A percentile compares a stretch with the other conserved stretches of the same genome.
phyloP scores from a whole-genome alignment of 2,113 vertebrate genomes.

The Centropristis striata region DNA sequence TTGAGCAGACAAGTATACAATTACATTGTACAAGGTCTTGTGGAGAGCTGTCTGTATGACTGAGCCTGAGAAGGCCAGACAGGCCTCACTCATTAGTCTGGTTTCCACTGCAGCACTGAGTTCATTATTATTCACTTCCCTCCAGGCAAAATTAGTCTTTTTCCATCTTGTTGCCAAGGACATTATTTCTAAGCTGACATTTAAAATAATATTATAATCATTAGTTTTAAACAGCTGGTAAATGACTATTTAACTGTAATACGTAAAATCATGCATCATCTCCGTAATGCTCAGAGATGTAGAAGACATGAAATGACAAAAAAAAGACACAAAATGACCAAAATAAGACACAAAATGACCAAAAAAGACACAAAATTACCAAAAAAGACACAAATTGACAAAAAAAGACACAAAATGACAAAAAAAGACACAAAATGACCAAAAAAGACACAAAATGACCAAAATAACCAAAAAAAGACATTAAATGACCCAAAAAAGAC shows the following conservation, averaged over 20 bases:
- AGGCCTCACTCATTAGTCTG: slow-evolving; percentile 53
- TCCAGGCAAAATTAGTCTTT: slow-evolving; percentile 19
- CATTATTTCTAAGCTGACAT: slow-evolving; percentile 32
- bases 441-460: no score
- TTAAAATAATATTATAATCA: slow-evolving; percentile 13
- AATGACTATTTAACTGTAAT: neutral
- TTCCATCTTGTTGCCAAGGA: slow-evolving; percentile 19
- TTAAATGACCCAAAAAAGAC: no score
- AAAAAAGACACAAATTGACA: no score
- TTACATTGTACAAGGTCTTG: slow-evolving; percentile 46
- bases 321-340: no score
- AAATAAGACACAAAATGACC: no score
- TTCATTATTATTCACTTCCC: slow-evolving; percentile 33
- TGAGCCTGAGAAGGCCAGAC: slow-evolving; percentile 25
- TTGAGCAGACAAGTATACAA: slow-evolving; percentile 32
- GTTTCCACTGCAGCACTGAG: slow-evolving; percentile 49
- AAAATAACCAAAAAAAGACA: no score
- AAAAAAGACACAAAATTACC: no score
- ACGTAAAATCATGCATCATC: neutral
- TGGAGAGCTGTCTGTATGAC: slow-evolving; percentile 24
- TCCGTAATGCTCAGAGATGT: neutral
- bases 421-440: no score
- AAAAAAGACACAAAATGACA: no score
- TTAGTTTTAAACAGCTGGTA: neutral
- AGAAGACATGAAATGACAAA: no score